phyloP scores from a whole-genome alignment of 2,888 invertebrate genomes.

The Panopea generosa region DNA sequence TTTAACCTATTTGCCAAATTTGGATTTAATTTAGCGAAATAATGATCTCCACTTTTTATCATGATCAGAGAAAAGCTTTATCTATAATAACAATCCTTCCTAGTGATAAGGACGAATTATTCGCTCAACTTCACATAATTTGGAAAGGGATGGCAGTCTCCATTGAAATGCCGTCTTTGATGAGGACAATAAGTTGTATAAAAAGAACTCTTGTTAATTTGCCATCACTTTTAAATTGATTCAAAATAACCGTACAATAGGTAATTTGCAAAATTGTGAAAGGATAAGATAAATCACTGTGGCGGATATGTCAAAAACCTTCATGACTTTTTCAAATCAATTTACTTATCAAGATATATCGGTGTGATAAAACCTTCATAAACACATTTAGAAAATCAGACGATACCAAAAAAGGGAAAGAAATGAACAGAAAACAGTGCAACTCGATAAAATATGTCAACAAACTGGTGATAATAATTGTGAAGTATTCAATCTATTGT shows the following conservation, averaged over 20 bases:
- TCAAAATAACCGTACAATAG: slow-evolving; percentile 55
- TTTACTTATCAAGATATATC: slow-evolving; percentile 41
- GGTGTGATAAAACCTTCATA: slow-evolving; percentile 45
- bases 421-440: slow-evolving; percentile 18
- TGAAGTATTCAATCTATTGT: slow-evolving; percentile 36
- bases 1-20: slow-evolving; percentile 11
- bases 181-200: slow-evolving; percentile 11
- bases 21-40: slow-evolving; percentile 41
- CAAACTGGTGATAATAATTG: slow-evolving; percentile 42
- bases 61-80: slow-evolving; percentile 35
- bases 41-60: slow-evolving; percentile 18
- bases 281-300: slow-evolving; percentile 37
- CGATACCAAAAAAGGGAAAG: slow-evolving; percentile 36
- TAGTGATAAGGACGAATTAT: slow-evolving; percentile 39
- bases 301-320: slow-evolving; percentile 35
- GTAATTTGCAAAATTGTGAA: slow-evolving; percentile 52
- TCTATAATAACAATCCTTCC: slow-evolving; percentile 39
- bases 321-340: slow-evolving; percentile 44
- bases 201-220: slow-evolving; percentile 29
- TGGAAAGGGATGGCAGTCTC: slow-evolving; percentile 30
- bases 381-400: slow-evolving; percentile 44
- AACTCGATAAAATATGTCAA: slow-evolving; percentile 26
- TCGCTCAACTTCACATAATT: slow-evolving; percentile 53
- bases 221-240: slow-evolving; percentile 63
- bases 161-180: slow-evolving; percentile 46